Evolutionary conservation across 2,113 vertebrate species (phyloP).

Genomic region (Tychaedon coryphoeus): DNA sequence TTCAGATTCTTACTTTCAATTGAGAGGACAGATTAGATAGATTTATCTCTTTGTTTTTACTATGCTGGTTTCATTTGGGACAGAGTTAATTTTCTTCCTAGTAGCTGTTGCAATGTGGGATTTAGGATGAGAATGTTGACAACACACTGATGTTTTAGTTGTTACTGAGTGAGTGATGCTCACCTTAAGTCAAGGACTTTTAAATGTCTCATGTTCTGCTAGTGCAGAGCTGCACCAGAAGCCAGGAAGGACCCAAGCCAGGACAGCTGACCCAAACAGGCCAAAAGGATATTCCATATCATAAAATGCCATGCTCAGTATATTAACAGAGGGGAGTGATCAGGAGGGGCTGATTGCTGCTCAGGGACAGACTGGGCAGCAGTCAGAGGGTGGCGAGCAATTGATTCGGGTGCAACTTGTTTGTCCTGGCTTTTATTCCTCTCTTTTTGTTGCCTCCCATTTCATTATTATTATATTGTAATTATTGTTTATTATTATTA

Average conservation of each 20-base stretch:
- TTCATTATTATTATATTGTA: not conserved
- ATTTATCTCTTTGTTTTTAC: not conserved
- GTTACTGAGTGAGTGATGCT: not conserved
- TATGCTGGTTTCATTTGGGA: not conserved
- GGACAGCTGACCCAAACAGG: not conserved
- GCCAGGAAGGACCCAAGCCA: not conserved
- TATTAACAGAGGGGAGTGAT: not conserved
- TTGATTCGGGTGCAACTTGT: not conserved
- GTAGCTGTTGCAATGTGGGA: not conserved
- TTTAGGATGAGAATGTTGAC: not conserved
- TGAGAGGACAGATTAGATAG: not conserved
- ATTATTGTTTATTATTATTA: not conserved
- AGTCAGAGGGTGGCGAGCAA: not conserved
- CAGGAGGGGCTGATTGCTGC: rapidly evolving
- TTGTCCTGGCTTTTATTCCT: not conserved
- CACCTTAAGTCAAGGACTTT: not conserved
- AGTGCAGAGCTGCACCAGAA: not conserved
- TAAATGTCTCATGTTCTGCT: not conserved
- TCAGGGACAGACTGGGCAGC: not conserved
- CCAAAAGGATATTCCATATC: not conserved
- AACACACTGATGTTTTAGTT: not conserved
- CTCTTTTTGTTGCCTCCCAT: not conserved
- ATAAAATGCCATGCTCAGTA: not conserved
- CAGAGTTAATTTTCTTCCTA: not conserved
- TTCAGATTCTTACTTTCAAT: not conserved